Evolutionary conservation across 2,113 vertebrate genomes (phyloP), one percentile per base, ranked within the genome.

Genomic region (Mionectes macconnelli): DNA sequence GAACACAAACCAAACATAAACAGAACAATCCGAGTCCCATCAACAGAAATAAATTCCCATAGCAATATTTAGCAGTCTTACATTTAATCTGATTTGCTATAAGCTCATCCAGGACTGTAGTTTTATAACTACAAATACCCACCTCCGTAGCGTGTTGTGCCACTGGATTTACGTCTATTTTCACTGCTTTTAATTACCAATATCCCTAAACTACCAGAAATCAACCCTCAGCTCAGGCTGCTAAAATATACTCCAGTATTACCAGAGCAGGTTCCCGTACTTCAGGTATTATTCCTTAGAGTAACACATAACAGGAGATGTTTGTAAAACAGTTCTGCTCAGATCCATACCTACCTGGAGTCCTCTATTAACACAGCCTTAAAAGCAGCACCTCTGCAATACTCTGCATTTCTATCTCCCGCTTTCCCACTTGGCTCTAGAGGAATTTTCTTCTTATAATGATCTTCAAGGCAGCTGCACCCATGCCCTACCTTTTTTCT

Each of bases 81-180:
- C 85, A 80, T 89, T 79, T 93, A 72, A 73, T 85, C 33, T 90
- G 59, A 87, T 86, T 93, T 84, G 12, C 74, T 74, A 3, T 59
- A 80, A 74, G 2, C 12, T 85, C 72, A 77, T 63, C 42, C 67
- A 44, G 47, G 45, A 57, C 56, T 59, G 27, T 18, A 68, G 63
- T 89, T 96, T 82, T 83, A 6, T 40, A 63, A 63, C 68, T 55
- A 28, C 67, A 76, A 42, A 56, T 16, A 64, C 7, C 47, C 53
- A 59, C 13, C 49, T 72, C 64, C 0, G 0, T 17, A 74, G 60
- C 56, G 4, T 78, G 63, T 9, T 2, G 30, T 77, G 49, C 37
- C 23, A 5, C 60, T 56, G 68, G 10, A 60, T 81, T 95, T 80
- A 40, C 6, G 10, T 64, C 25, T 75, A 3, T 22, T 68, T 95